Evolutionary conservation across 2,797 vertebrate species (phyloP).

Genomic region (Enteromius viviparus): DNA sequence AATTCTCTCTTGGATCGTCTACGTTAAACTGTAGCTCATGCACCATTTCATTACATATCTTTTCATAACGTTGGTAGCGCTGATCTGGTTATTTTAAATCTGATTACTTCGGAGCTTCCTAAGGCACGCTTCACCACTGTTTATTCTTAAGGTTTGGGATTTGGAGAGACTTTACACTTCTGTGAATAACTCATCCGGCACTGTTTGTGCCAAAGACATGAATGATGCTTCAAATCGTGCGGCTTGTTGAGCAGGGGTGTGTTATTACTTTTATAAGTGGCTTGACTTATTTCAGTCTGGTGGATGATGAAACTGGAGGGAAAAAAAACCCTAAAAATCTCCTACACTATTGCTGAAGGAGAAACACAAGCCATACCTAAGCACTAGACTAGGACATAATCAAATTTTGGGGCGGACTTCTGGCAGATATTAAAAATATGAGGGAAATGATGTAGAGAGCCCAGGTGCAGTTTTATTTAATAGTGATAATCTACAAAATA

Average conservation of each 20-base stretch:
- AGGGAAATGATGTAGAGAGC: not conserved
- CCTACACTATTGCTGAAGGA: not conserved
- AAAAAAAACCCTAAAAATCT: not conserved
- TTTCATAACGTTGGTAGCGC: conserved; percentile 10
- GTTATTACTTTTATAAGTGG: not conserved
- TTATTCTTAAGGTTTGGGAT: not conserved
- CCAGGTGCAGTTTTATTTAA: not conserved
- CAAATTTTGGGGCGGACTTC: not conserved
- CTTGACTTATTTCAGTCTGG: conserved; percentile 5
- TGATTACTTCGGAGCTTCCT: conserved; percentile 1
- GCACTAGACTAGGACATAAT: not conserved
- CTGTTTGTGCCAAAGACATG: not conserved
- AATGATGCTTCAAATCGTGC: not conserved
- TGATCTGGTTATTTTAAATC: conserved; percentile 21
- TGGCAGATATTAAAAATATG: not conserved
- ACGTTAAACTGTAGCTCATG: not conserved
- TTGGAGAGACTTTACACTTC: not conserved
- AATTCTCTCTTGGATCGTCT: conserved; percentile 1
- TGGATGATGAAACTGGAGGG: not conserved
- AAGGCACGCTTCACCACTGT: not conserved
- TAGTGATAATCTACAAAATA: not conserved
- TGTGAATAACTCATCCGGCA: not conserved
- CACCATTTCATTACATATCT: conserved; percentile 6
- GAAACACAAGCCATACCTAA: not conserved
- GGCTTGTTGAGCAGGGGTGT: not conserved